Evolutionary conservation across 1,140 invertebrate genomes (phyloP).

Genomic region (Oppia nitens): DNA sequence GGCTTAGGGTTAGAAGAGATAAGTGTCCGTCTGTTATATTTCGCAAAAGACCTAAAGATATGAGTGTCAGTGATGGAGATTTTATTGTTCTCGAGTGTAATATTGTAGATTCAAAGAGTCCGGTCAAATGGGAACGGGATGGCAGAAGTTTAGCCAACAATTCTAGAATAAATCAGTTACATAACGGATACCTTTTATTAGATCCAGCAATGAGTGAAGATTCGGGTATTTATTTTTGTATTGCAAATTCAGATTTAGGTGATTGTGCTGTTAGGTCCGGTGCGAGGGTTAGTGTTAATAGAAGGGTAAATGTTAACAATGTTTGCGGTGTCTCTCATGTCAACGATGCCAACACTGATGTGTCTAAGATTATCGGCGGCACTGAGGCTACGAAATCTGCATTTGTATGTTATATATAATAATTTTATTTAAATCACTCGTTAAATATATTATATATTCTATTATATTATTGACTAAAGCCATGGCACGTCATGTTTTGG

Average conservation of each 20-base stretch:
- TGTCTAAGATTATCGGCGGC: slow-evolving; percentile 23
- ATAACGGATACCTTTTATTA: slow-evolving; percentile 17
- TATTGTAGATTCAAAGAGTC: background rate
- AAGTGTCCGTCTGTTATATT: slow-evolving; percentile 13
- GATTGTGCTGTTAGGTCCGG: background rate
- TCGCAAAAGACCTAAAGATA: slow-evolving; percentile 18
- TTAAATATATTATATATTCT: no score
- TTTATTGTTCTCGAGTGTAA: slow-evolving; percentile 18
- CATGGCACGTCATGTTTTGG: slow-evolving; percentile 25
- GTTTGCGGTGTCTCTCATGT: slow-evolving; percentile 19
- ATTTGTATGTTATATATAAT: no score
- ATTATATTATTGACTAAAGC: no score
- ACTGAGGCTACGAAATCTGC: slow-evolving; percentile 19
- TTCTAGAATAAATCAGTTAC: slow-evolving; percentile 12
- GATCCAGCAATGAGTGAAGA: slow-evolving; percentile 13
- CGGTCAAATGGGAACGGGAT: slow-evolving; percentile 10
- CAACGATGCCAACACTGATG: slow-evolving; percentile 9
- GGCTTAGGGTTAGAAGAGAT: background rate
- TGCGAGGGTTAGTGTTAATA: slow-evolving; percentile 9
- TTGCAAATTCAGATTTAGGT: slow-evolving; percentile 12
- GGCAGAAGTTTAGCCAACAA: slow-evolving; percentile 7
- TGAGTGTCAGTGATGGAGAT: slow-evolving; percentile 17
- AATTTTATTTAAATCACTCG: no score
- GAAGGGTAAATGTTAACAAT: slow-evolving; percentile 10
- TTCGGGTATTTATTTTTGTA: slow-evolving; percentile 21